These are phyloP conservation scores for Neoitamus cyanurus DNA, from an alignment of 2,888 invertebrate species.

Conservation along the genomic window DNA sequence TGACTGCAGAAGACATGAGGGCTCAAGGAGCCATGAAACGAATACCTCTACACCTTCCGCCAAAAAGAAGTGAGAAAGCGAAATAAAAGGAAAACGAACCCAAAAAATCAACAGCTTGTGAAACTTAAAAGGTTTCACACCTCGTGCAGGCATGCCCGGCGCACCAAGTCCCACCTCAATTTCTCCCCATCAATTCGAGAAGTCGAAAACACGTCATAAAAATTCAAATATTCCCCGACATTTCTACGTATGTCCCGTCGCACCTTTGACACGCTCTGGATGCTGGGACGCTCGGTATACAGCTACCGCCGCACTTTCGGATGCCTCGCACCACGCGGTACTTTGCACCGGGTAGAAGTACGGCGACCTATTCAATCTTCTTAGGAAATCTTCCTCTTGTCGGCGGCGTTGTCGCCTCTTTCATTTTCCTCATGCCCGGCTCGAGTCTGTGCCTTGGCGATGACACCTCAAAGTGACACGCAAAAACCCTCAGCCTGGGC, in stretches of 20 bases:
- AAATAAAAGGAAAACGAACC: not conserved
- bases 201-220: slow-evolving; percentile 35
- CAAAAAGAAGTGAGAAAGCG: not conserved
- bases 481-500: not conserved
- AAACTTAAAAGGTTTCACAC: slow-evolving; percentile 34
- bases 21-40: not conserved
- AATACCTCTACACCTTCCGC: not conserved
- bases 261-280: not conserved
- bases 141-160: not conserved
- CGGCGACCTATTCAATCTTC: slow-evolving; percentile 20
- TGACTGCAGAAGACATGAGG: not conserved
- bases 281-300: too few relatives aligned
- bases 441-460: not conserved
- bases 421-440: not conserved
- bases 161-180: not conserved
- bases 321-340: not conserved
- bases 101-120: slow-evolving; percentile 27
- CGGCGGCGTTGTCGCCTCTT: not conserved
- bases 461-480: slow-evolving; percentile 23
- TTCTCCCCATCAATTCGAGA: slow-evolving; percentile 21
- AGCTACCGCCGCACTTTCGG: not conserved
- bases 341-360: not conserved
- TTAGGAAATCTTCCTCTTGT: not conserved
- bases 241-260: not conserved
- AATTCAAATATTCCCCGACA: slow-evolving; percentile 35